A percentile compares a stretch with the other conserved stretches of the same genome.
phyloP scores from a whole-genome alignment of 2,113 vertebrate genomes.

The Montifringilla adamsi region DNA sequence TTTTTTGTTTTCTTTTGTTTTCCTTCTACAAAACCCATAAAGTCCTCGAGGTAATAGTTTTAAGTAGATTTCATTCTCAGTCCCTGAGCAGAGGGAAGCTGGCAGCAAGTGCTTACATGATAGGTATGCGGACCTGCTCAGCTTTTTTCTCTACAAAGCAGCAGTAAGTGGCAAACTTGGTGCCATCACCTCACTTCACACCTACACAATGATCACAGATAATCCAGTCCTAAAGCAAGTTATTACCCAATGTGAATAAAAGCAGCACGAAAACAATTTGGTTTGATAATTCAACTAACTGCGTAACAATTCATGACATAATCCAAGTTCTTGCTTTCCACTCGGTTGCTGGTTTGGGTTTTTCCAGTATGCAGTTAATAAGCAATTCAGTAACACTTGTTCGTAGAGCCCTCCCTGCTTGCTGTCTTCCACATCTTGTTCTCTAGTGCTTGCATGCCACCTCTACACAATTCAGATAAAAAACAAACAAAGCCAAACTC shows the following conservation, averaged over 20 bases:
- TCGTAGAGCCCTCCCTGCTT: background rate
- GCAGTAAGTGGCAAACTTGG: slow-evolving; percentile 41
- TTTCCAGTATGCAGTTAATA: background rate
- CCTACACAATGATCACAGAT: background rate
- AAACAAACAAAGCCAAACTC: background rate
- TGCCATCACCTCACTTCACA: slow-evolving; percentile 41
- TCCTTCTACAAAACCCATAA: slow-evolving; percentile 19
- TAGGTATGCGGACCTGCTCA: slow-evolving; percentile 58
- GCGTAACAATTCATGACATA: background rate
- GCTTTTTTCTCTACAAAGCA: slow-evolving; percentile 4
- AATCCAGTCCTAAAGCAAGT: slow-evolving; percentile 35
- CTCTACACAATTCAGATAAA: background rate
- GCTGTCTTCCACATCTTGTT: background rate
- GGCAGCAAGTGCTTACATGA: slow-evolving; percentile 72
- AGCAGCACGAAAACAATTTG: background rate
- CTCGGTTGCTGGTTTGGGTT: background rate
- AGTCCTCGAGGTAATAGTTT: slow-evolving; percentile 70
- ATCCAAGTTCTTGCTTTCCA: background rate
- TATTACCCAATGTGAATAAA: background rate
- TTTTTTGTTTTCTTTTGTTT: background rate
- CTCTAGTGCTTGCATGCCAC: background rate
- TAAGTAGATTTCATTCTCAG: slow-evolving; percentile 62
- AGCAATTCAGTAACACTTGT: background rate
- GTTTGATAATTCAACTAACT: slow-evolving; percentile 27
- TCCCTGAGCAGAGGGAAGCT: slow-evolving; percentile 41